Conservation (phyloP, 2,113 vertebrate genomes). For the Percopsis transmontana region DNA sequence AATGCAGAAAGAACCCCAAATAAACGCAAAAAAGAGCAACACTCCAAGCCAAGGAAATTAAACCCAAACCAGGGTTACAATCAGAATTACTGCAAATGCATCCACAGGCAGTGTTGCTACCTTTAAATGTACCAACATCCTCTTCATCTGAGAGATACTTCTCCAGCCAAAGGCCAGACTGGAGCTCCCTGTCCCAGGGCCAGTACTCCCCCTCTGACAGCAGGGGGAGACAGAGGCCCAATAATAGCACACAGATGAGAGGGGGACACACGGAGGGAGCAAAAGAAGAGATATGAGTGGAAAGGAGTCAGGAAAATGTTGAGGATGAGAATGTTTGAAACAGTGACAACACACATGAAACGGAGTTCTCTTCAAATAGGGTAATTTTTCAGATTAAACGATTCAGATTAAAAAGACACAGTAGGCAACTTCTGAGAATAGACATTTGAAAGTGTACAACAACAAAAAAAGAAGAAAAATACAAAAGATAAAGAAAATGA, state of each 20-base stretch:
- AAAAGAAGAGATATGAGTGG: constrained; percentile 22
- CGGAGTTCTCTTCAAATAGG: constrained; percentile 12
- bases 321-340: constrained; percentile 38
- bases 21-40: constrained; percentile 31
- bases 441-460: background rate
- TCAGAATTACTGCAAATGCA: constrained; percentile 57
- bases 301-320: constrained; percentile 20
- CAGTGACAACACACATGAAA: constrained; percentile 25
- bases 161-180: constrained; percentile 89
- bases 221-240: constrained; percentile 82
- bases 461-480: no score
- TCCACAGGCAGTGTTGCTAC: constrained; percentile 81
- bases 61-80: constrained; percentile 47
- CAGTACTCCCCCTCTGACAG: constrained; percentile 94
- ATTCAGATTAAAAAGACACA: background rate
- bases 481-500: no score
- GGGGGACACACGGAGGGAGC: constrained; percentile 6
- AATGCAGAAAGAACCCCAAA: background rate
- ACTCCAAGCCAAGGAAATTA: constrained; percentile 16
- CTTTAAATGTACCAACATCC: constrained; percentile 89
- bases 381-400: background rate
- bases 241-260: constrained; percentile 10
- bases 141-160: constrained; percentile 86
- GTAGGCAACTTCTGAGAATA: background rate
- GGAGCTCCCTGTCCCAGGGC: constrained; percentile 91